Conservation (phyloP, 2,113 vertebrate species). For the Phyllostomus discolor region DNA sequence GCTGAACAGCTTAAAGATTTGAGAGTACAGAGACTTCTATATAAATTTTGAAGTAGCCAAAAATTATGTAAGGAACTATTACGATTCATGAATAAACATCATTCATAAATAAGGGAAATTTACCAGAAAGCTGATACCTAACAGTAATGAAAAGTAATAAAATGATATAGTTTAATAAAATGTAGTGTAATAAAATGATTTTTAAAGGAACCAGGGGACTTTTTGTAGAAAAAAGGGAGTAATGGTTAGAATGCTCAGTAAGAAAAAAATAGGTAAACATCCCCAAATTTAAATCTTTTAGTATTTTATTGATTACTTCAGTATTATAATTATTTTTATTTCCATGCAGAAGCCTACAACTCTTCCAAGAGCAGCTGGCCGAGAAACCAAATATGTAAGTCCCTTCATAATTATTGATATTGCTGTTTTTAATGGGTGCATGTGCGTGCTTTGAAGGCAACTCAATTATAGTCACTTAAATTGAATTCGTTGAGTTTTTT, state of each 20-base stretch:
- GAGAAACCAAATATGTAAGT: conserved; percentile 98
- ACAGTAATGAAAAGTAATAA: not conserved
- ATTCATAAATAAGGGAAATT: not conserved
- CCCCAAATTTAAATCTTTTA: not conserved
- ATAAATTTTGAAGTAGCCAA: not conserved
- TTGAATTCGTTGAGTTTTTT: conserved; percentile 6
- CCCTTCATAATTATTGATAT: not conserved
- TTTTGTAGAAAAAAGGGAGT: not conserved
- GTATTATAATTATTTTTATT: conserved; percentile 55
- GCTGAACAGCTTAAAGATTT: not conserved
- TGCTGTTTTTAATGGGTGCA: not conserved
- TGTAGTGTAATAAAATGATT: not conserved
- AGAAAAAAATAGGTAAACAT: not conserved
- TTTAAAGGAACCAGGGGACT: not conserved
- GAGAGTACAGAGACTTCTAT: not conserved
- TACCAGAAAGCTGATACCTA: not conserved
- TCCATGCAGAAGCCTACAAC: conserved; percentile 74
- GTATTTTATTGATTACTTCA: conserved; percentile 38
- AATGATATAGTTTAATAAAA: not conserved
- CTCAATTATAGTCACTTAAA: not conserved
- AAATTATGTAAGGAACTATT: not conserved
- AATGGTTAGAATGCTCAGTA: not conserved
- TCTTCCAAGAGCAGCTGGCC: conserved; percentile 84
- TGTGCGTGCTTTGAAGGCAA: not conserved
- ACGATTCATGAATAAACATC: not conserved